Percentiles rank a stretch among this genome's conserved stretches.
phyloP scores from a whole-genome alignment of 2,113 vertebrate genomes.

The Lethenteron camtschaticum region DNA sequence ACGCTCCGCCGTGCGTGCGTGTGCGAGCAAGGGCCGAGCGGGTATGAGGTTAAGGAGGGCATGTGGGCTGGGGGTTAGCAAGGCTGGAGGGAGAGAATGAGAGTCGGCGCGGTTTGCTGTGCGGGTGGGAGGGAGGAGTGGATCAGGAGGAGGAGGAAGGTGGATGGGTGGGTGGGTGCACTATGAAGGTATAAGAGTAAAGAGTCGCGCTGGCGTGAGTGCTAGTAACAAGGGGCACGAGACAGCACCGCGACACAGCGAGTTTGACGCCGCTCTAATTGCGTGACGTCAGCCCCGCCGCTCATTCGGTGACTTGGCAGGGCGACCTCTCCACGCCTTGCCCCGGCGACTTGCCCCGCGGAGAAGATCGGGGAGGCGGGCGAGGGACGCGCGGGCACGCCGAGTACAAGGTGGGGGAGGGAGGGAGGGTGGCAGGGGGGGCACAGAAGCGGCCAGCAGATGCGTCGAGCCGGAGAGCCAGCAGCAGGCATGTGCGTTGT shows the following conservation, averaged over 20 bases:
- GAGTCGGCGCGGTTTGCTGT: neutral
- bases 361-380: neutral
- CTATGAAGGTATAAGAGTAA: no score
- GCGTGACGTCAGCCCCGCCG: no score
- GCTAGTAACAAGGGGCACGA: no score
- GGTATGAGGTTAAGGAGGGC: neutral
- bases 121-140: neutral
- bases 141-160: neutral
- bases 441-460: neutral
- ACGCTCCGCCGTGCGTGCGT: neutral
- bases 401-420: neutral
- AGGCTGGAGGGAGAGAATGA: neutral
- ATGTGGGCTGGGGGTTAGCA: neutral
- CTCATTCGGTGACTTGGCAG: no score
- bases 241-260: no score
- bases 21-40: neutral
- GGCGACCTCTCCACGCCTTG: no score
- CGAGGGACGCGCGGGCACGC: neutral
- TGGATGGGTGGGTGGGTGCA: neutral
- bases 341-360: no score
- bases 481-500: neutral
- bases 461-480: neutral
- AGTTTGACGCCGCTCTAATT: no score
- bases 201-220: no score
- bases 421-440: neutral